These are phyloP conservation scores for Streptopelia turtur DNA, from an alignment of 2,797 vertebrate species.

Conservation along the genomic window DNA sequence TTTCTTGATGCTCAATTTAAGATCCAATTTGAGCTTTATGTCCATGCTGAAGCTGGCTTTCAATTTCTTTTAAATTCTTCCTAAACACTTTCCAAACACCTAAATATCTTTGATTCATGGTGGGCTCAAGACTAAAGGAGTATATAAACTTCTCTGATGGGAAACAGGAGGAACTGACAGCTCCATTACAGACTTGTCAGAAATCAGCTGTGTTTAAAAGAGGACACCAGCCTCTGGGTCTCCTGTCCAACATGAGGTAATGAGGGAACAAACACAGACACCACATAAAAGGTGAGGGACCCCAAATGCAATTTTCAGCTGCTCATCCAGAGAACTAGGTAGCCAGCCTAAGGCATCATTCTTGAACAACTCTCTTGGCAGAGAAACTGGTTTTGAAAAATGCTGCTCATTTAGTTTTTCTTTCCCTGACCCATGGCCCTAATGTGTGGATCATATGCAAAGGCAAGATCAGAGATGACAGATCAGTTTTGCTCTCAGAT, in stretches of 20 bases:
- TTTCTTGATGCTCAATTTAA: not conserved
- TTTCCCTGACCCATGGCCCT: not conserved
- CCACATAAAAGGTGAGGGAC: not conserved
- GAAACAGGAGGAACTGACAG: slow-evolving; percentile 22
- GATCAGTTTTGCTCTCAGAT: slow-evolving; percentile 30
- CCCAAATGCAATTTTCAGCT: slow-evolving; percentile 10
- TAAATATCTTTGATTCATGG: not conserved
- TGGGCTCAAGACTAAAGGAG: not conserved
- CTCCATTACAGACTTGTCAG: not conserved
- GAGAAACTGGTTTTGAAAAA: slow-evolving; percentile 53
- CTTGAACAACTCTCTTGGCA: not conserved
- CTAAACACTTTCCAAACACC: not conserved
- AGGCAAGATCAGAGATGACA: slow-evolving; percentile 46
- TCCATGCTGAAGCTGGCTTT: not conserved
- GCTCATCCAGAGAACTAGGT: not conserved
- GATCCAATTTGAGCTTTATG: not conserved
- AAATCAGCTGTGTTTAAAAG: not conserved
- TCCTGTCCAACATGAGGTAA: not conserved
- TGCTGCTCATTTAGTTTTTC: slow-evolving; percentile 41
- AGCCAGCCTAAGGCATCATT: slow-evolving; percentile 31
- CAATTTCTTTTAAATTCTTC: not conserved
- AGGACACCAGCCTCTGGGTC: not conserved
- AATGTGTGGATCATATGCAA: slow-evolving; percentile 19
- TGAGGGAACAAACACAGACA: not conserved
- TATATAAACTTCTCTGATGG: not conserved